A percentile compares a stretch with the other conserved stretches of the same genome.
Conservation (phyloP, 2,797 vertebrate genomes). For the Hipposideros larvatus region DNA sequence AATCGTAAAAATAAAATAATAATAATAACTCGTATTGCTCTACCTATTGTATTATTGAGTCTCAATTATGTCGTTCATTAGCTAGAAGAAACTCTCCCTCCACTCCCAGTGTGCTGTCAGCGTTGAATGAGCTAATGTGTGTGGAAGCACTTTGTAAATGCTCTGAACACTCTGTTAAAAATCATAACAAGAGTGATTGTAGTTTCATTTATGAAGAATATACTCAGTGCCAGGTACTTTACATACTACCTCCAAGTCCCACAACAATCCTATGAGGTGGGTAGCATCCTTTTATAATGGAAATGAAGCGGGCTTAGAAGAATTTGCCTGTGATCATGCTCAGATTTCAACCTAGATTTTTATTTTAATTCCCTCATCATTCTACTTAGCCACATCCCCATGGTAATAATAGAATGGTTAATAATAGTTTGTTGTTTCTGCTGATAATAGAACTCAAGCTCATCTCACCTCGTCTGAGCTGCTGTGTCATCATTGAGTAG, state of each 20-base stretch:
- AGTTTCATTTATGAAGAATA: background rate
- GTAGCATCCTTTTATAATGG: background rate
- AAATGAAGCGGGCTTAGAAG: conserved; percentile 16
- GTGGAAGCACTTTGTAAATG: background rate
- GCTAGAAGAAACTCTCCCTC: background rate
- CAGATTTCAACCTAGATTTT: background rate
- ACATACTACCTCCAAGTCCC: background rate
- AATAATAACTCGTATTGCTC: background rate
- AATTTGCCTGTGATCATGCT: conserved; percentile 10
- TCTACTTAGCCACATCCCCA: background rate
- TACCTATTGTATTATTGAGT: background rate
- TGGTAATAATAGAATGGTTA: background rate
- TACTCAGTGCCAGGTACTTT: background rate
- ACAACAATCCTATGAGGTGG: background rate
- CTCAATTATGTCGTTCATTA: background rate
- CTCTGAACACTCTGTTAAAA: background rate
- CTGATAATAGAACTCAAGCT: background rate
- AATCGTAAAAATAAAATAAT: background rate
- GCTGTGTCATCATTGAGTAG: background rate
- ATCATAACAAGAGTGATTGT: background rate
- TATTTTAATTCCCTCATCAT: background rate
- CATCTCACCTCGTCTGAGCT: background rate
- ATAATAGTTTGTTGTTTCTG: background rate
- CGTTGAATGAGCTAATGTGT: background rate
- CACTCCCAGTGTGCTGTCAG: background rate